A percentile compares a stretch with the other conserved stretches of the same genome.
phyloP scores from a whole-genome alignment of 2,797 vertebrate genomes.

The Oceanodroma leucorhoa region DNA sequence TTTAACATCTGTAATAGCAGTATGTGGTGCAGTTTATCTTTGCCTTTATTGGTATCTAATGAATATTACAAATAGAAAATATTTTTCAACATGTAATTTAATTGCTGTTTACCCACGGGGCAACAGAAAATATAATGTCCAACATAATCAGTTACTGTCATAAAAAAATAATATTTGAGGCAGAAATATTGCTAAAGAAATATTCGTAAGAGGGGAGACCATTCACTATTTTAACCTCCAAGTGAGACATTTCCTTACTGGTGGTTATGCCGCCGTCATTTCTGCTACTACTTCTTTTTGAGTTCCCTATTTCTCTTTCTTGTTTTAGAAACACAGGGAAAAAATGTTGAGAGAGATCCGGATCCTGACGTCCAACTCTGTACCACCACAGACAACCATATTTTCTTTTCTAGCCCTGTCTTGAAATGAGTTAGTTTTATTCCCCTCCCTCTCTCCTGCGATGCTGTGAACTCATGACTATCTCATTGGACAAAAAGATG shows the following conservation, averaged over 20 bases:
- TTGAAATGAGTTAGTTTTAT: not conserved
- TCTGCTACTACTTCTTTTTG: not conserved
- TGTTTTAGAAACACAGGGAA: not conserved
- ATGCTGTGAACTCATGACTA: not conserved
- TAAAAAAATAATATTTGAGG: not conserved
- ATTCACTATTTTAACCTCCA: not conserved
- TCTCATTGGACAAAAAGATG: not conserved
- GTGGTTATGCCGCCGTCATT: not conserved
- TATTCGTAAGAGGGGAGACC: not conserved
- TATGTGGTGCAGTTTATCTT: not conserved
- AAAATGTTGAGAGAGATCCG: not conserved
- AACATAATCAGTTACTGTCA: not conserved
- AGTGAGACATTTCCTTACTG: not conserved
- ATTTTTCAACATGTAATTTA: not conserved
- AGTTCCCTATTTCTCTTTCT: not conserved
- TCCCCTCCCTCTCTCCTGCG: not conserved
- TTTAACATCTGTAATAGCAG: not conserved
- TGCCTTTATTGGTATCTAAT: not conserved
- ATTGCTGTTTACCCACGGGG: not conserved
- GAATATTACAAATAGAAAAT: not conserved
- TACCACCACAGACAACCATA: not conserved
- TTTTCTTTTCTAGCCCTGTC: not conserved
- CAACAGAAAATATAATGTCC: not conserved
- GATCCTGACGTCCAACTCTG: not conserved
- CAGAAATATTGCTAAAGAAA: not conserved